Evolutionary conservation across 2,797 vertebrate genomes (phyloP).

Genomic region (Apogon hyalosoma): DNA sequence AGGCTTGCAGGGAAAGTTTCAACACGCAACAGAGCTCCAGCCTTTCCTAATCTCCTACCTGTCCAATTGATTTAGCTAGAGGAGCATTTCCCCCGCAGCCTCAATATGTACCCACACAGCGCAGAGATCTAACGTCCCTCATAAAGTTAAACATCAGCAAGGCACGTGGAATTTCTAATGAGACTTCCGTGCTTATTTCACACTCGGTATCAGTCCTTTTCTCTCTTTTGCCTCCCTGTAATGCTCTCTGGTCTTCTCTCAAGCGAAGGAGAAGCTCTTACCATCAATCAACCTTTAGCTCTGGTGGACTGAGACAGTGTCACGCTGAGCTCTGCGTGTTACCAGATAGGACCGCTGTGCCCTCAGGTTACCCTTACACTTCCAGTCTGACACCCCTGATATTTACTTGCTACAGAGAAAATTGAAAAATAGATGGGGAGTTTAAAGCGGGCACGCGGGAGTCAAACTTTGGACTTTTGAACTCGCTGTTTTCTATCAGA

Average conservation of each 20-base stretch:
- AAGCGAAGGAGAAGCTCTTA: constrained; percentile 44
- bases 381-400: constrained; percentile 62
- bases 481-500: constrained; percentile 47
- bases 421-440: constrained; percentile 65
- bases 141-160: constrained; percentile 64
- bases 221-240: constrained; percentile 8
- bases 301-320: constrained; percentile 64
- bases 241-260: constrained; percentile 25
- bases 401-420: constrained; percentile 66
- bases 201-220: constrained; percentile 42
- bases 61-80: too few relatives aligned
- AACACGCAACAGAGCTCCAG: constrained; percentile 30
- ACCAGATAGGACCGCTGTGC: constrained; percentile 64
- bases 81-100: constrained; percentile 12
- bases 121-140: constrained; percentile 60
- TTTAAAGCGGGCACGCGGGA: constrained; percentile 49
- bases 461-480: constrained; percentile 54
- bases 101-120: constrained; percentile 30
- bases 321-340: constrained; percentile 67
- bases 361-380: constrained; percentile 65
- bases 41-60: too few relatives aligned
- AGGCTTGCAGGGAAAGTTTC: constrained; percentile 42
- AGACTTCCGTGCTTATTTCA: constrained; percentile 62
- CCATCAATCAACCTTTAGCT: constrained; percentile 69
- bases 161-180: constrained; percentile 67